Conservation (phyloP, 2,888 invertebrate genomes). For the Stegana nigrithorax region DNA sequence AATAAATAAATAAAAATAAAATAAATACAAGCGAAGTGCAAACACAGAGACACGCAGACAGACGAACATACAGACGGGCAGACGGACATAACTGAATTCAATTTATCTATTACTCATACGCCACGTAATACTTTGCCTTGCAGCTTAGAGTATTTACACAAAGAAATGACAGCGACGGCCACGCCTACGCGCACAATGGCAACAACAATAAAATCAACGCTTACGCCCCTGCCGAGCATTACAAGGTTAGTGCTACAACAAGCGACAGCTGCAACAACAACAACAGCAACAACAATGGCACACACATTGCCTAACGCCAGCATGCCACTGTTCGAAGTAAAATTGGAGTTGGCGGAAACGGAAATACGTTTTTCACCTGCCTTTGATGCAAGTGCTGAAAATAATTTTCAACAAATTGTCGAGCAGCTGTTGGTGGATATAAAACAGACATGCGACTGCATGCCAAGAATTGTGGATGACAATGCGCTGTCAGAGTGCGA, state of each 20-base stretch:
- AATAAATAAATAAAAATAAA: not conserved
- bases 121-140: slow-evolving; percentile 47
- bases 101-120: slow-evolving; percentile 63
- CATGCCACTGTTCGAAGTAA: slow-evolving; percentile 86
- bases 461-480: slow-evolving; percentile 75
- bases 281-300: slow-evolving; percentile 32
- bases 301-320: not conserved
- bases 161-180: slow-evolving; percentile 58
- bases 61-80: slow-evolving; percentile 9
- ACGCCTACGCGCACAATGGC: slow-evolving; percentile 26
- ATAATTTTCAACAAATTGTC: slow-evolving; percentile 78
- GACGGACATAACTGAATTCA: slow-evolving; percentile 61
- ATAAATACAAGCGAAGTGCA: no score
- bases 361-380: slow-evolving; percentile 81
- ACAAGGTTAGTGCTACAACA: slow-evolving; percentile 48
- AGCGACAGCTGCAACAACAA: slow-evolving; percentile 41
- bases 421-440: slow-evolving; percentile 82
- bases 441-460: slow-evolving; percentile 79
- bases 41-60: no score
- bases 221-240: slow-evolving; percentile 35
- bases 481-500: slow-evolving; percentile 66
- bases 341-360: slow-evolving; percentile 79
- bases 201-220: slow-evolving; percentile 24
- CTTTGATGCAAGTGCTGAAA: slow-evolving; percentile 75
- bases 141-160: slow-evolving; percentile 64